Base-by-base conservation (phyloP, 2,888 invertebrate genomes). In the Isoperla grammatica region DNA sequence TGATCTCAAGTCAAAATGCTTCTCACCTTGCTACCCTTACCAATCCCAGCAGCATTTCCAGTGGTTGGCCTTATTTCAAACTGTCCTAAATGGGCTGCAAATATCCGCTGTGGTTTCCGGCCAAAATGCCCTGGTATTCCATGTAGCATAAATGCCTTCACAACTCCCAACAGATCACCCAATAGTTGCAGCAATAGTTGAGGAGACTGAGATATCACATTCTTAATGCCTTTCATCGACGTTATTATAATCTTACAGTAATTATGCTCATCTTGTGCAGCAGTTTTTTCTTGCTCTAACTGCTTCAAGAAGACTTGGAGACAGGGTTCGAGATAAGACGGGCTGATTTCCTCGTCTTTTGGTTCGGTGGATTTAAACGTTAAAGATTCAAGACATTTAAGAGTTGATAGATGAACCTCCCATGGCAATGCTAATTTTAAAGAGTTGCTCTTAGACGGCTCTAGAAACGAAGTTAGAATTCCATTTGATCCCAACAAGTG, bases 131-230 rank as follows among this genome's bases (percentile, higher is more conserved):
- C 80, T 69, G 71, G 70, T 12, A 78, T 65, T 12, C 74, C 75
- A 65, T 77, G 82, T 3, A 83, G 71, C 70, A 84, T 78, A 65
- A 78, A 84, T 59, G 79, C 72, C 60, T 78, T 76, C 54, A 81
- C 76, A 42, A 84, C 74, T 1, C 86, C 85, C 61, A 87, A 74
- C 9, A 83, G 70, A 64, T 81, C 77, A 23, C 81, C 80, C 6
- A 76, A 63, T 55, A 76, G 68, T 23, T 69, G 65, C 17, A 17
- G 9, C 13, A 58, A 35, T 23, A 62, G 29, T 19, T 39, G 23
- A 8, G 37, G 42, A 13, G 46, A 57, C 29, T 61, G 60, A 20
- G 56, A 46, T 5, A 73, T 64, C 11, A 79, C 70, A 65, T 73
- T 73, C 65, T 74, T 71, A 5, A 76, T 59, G 2, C 75, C 75